Evolutionary conservation across 2,113 vertebrate genomes (phyloP).

Genomic region (Gnathonemus longibarbis): DNA sequence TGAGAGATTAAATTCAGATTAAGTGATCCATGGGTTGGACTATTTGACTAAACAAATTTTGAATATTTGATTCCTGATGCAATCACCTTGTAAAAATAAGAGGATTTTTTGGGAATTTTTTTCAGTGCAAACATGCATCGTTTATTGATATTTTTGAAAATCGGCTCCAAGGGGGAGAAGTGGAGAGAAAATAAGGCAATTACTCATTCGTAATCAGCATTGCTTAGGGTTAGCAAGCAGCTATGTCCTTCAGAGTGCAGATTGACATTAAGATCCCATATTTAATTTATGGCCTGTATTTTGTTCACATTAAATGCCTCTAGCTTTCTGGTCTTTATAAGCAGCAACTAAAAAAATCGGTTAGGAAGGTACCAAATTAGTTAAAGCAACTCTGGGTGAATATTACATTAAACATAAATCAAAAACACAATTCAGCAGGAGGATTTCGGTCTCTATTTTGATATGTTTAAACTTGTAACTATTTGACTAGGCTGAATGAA

Average conservation of each 20-base stretch:
- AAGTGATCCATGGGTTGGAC: constrained; percentile 22
- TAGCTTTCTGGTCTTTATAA: constrained; percentile 23
- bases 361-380: not conserved
- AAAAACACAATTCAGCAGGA: not conserved
- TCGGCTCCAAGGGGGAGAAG: constrained; percentile 44
- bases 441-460: not conserved
- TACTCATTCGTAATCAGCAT: constrained; percentile 68
- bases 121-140: constrained; percentile 31
- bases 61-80: constrained; percentile 26
- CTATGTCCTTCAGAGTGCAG: constrained; percentile 57
- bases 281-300: constrained; percentile 55
- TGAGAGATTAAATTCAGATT: not conserved
- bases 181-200: constrained; percentile 59
- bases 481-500: not conserved
- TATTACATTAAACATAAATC: constrained; percentile 18
- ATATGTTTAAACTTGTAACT: not conserved
- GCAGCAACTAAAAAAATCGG: not conserved
- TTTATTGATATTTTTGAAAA: constrained; percentile 59
- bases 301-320: constrained; percentile 20
- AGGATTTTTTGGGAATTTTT: constrained; percentile 36
- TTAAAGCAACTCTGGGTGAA: not conserved
- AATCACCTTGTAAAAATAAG: constrained; percentile 47
- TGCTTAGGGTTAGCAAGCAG: constrained; percentile 58
- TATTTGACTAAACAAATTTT: constrained; percentile 20
- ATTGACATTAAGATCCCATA: constrained; percentile 54